phyloP scores from a whole-genome alignment of 2,797 vertebrate species.

The Mycteria americana region DNA sequence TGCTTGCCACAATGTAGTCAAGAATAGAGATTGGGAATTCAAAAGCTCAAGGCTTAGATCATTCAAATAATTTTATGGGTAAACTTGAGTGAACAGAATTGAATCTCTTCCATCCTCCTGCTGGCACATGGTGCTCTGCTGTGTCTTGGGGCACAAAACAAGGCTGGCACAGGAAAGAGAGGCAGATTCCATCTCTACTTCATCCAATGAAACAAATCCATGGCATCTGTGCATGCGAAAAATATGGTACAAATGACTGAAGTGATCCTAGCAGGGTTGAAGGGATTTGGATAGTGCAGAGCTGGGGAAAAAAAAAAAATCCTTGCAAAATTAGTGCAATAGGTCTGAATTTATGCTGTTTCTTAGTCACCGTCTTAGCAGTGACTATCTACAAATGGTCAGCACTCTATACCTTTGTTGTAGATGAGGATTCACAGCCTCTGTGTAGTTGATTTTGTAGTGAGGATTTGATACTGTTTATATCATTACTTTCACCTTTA shows the following conservation, averaged over 20 bases:
- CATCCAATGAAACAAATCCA: neutral
- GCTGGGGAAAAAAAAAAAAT: neutral
- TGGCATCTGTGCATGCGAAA: neutral
- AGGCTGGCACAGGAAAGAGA: neutral
- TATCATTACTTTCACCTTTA: neutral
- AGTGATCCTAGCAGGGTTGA: neutral
- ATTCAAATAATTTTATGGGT: neutral
- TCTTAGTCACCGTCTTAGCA: neutral
- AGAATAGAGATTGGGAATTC: neutral
- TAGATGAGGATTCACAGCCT: neutral
- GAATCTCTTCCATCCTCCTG: neutral
- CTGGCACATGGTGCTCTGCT: neutral
- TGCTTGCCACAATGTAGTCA: neutral
- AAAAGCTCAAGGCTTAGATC: neutral
- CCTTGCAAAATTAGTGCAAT: neutral
- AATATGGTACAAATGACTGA: rapidly evolving
- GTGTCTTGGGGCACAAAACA: neutral
- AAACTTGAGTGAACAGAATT: neutral
- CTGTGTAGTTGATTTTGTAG: neutral
- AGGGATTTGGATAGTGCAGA: neutral
- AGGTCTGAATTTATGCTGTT: neutral
- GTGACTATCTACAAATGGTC: neutral
- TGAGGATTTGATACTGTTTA: neutral
- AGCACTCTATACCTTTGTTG: neutral
- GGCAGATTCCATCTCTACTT: neutral